Conservation (phyloP, 2,113 vertebrate species). For the Balaeniceps rex region DNA sequence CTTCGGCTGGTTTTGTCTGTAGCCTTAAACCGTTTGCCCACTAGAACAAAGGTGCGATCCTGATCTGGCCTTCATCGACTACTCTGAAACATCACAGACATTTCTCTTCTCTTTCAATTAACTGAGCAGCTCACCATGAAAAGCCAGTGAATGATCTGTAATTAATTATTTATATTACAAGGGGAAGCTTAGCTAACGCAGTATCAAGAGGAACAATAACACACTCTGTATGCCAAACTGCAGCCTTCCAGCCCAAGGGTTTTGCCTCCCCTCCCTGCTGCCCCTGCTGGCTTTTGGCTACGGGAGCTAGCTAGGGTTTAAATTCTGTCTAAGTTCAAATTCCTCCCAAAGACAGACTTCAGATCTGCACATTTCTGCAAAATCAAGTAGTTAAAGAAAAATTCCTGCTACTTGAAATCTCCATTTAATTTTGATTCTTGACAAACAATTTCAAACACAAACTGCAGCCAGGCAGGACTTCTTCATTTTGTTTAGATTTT, state of each 20-base stretch:
- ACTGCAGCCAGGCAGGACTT: background rate
- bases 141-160: background rate
- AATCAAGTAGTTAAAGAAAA: background rate
- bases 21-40: background rate
- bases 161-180: conserved; percentile 21
- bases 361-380: background rate
- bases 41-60: background rate
- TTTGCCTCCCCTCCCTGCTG: background rate
- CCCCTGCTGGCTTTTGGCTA: background rate
- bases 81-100: background rate
- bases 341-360: background rate
- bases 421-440: conserved; percentile 9
- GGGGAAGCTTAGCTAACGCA: background rate
- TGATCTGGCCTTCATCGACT: background rate
- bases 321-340: background rate
- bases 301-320: background rate
- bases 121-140: background rate
- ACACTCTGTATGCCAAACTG: background rate
- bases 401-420: background rate
- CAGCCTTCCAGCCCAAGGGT: background rate
- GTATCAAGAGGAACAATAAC: conserved; percentile 13
- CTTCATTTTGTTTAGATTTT: conserved; percentile 38
- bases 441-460: conserved; percentile 28
- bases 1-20: background rate
- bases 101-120: background rate